Evolutionary conservation across 2,113 vertebrate species (phyloP), one percentile per base, ranked within the genome.

Genomic region (Corythornis vintsioides): DNA sequence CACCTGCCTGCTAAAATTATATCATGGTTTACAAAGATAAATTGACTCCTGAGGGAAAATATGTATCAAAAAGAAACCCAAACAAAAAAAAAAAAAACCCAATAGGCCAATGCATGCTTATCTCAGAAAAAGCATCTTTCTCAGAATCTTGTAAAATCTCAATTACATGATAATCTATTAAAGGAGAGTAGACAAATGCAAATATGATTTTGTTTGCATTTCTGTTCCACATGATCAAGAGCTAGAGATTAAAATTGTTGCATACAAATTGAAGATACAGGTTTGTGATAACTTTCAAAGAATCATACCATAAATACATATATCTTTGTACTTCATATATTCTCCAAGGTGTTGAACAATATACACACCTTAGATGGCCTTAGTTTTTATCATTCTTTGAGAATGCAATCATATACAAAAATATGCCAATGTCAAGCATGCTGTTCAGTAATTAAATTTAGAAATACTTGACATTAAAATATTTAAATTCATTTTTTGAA

Each of bases 381-480:
- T 56, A 66, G 24, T 48, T 96, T 87, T 35, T 76, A 66, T 74
- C 40, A 45, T 74, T 81, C 31, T 83, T 96, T 95, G 84, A 93
- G 71, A 93, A 74, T 50, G 65, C 31, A 95, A 81, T 89, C 33
- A 38, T 85, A 88, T 88, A 95, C 53, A 92, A 88, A 95, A 96
- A 88, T 72, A 88, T 3, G 29, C 80, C 87, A 4, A 43, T 59
- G 96, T 74, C 38, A 65, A 96, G 83, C 56, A 63, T 43, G 28
- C 43, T 86, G 48, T 73, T 94, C 65, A 75, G 63, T 95, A 96
- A 96, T 97, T 97, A 96, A 95, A 97, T 96, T 94, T 96, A 95
- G 72, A 96, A 97, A 97, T 94, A 93, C 89, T 97, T 97, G 84
- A 94, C 83, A 88, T 70, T 79, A 90, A 95, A 97, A 96, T 33